These are phyloP conservation scores for Clivina fossor DNA, from an alignment of 2,888 invertebrate genomes.

Conservation along the genomic window DNA sequence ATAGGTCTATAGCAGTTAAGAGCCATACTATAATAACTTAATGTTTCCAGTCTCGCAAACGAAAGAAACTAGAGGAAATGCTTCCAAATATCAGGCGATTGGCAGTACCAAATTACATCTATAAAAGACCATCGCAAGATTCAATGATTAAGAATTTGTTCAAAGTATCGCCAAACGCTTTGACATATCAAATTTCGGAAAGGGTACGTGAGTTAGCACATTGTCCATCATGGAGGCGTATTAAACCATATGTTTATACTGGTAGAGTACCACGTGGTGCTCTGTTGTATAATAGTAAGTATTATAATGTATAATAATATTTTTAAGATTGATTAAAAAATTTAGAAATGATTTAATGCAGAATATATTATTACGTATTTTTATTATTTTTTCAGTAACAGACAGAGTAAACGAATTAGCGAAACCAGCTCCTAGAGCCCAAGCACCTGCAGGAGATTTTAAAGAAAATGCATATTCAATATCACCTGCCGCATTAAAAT, in stretches of 20 bases:
- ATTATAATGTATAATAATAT: background rate
- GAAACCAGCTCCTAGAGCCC: constrained; percentile 47
- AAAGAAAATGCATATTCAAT: constrained; percentile 57
- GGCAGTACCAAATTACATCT: constrained; percentile 16
- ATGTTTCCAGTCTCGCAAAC: constrained; percentile 22
- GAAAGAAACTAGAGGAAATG: constrained; percentile 16
- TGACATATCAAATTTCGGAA: constrained; percentile 54
- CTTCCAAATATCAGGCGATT: background rate
- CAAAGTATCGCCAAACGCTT: constrained; percentile 53
- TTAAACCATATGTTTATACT: constrained; percentile 8
- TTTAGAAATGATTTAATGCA: background rate
- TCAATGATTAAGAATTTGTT: constrained; percentile 34
- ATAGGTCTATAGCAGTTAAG: too few species aligned
- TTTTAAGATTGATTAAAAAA: too few species aligned
- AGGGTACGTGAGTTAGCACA: constrained; percentile 53
- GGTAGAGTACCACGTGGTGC: constrained; percentile 37
- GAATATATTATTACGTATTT: background rate
- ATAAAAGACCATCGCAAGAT: constrained; percentile 37
- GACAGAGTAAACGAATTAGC: constrained; percentile 47
- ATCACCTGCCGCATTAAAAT: constrained; percentile 56
- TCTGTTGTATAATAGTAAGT: constrained; percentile 35
- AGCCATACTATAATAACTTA: background rate
- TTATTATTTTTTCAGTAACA: constrained; percentile 42
- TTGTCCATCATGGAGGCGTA: constrained; percentile 46
- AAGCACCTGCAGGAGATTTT: constrained; percentile 51